Evolutionary conservation across 2,797 vertebrate species (phyloP), one percentile per base, ranked within the genome.

Genomic region (Rhinella marina): DNA sequence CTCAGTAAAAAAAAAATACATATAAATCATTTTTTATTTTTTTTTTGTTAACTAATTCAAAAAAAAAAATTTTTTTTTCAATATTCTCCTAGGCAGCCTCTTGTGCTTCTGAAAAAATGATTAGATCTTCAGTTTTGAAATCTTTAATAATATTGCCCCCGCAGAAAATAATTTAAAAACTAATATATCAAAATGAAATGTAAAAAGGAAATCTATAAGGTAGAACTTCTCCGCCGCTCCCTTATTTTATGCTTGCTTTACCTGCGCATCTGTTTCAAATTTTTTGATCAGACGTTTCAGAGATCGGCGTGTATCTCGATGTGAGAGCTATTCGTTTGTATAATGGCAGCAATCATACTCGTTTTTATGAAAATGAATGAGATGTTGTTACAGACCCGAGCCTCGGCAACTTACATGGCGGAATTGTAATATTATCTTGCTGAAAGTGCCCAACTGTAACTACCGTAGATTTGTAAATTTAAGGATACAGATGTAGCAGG

Each of bases 271-370:
- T 75, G 25, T 6, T 52, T 50, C 16, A 52, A 29, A 41, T 41
- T 70, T 73, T 73, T 11, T 68, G 21, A 75, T 50, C 19, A 73
- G 32, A 21, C 32, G 11, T 73, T 23, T 27, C 17, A 17, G 29
- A 72, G 68, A 72, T 72, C 27, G 12, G 17, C 19, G 5, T 21
- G 7, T 48, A 52, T 48, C 72, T 75, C n/a, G 13, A 21, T 52
- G 19, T 13, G 17, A 54, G 75, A 54, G 50, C 50, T 77, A n/a
- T 77, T 77, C 50, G 54, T 77, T 77, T 77, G 48, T 52, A 25
- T 77, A 77, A 77, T 77, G 75, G 50, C 75, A 54, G 75, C 75
- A 77, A 77, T 77, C 75, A 54, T 77, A 50, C 75, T 77, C 23
- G 48, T 50, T 52, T 50, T 76, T 52, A 48, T 76, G 48, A 52